Conservation (phyloP, 2,888 invertebrate species). For the Diarsia dahlii region DNA sequence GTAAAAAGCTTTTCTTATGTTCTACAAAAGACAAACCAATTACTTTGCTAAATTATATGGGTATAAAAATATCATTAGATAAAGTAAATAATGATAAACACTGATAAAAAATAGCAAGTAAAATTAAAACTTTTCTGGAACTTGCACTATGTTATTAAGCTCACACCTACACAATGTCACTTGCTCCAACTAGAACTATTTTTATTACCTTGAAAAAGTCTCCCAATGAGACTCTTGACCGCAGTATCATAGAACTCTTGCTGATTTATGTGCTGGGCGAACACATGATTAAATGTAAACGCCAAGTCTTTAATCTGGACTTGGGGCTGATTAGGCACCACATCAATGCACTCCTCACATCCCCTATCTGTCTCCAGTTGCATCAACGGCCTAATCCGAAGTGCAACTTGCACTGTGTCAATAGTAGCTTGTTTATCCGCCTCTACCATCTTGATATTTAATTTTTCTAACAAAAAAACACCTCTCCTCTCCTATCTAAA, state of each 20-base stretch:
- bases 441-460: conserved; percentile 80
- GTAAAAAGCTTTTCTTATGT: background rate
- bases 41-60: background rate
- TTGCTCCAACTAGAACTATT: background rate
- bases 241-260: conserved; percentile 93
- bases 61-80: background rate
- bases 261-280: conserved; percentile 93
- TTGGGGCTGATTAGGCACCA: conserved; percentile 92
- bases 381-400: conserved; percentile 95
- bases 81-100: background rate
- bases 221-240: conserved; percentile 93
- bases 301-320: conserved; percentile 93
- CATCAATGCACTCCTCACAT: conserved; percentile 93
- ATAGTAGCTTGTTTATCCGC: conserved; percentile 78
- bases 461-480: conserved; percentile 45
- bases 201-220: conserved; percentile 93
- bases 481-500: conserved; percentile 54
- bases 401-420: conserved; percentile 94
- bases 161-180: background rate
- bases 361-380: conserved; percentile 93
- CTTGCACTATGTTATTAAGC: background rate
- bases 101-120: background rate
- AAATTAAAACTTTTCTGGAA: background rate
- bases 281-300: conserved; percentile 96
- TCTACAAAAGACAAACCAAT: background rate